Base-by-base conservation (phyloP, 2,113 vertebrate species). In the Siniperca knerii region DNA sequence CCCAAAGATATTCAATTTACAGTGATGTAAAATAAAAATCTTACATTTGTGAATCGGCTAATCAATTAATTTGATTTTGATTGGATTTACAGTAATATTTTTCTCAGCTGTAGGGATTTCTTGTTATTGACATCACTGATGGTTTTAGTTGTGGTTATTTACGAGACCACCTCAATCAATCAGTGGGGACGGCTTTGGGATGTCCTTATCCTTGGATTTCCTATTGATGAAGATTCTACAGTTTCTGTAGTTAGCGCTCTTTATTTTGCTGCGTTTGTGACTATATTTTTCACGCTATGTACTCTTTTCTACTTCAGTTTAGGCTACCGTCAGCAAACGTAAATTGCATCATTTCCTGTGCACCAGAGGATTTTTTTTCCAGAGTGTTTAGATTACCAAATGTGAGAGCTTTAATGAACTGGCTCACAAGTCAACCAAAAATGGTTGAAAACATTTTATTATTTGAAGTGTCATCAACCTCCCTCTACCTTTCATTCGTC, bases 81-180 rank as follows among this genome's bases (percentile, higher is more conserved):
- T 54, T 71, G 40, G 11, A 72, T 55, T 23, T 33, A 4, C 9
- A 52, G 46, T 35, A 1, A 4, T 8, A n/a, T 46, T n/a, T 8
- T 18, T 8, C 8, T 29, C 21, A 55, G 46, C 48, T 23, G 18
- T 12, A 6, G 25, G 10, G 23, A 58, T 12, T 64, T 18, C 12
- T 65, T 37, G 13, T 6, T 29, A 25, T 60, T 60, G 12, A 29
- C 13, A 16, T 29, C 58, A 61, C 13, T 62, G 60, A 62, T 35
- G 29, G 25, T 23, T 60, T 13, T 58, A 11, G n/a, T 55, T 46
- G 71, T 60, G 8, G 40, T 46, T 29, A 29, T 55, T 42, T 11
- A 29, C 37, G 37, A 42, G 4, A 52, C 60, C 46, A 54, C 21
- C 74, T 67, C 64, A 67, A 29, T 77, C 75, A 77, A 29, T 55